Evolutionary conservation across 2,888 invertebrate species (phyloP), one percentile per base, ranked within the genome.

Genomic region (Sminthurides aquaticus): DNA sequence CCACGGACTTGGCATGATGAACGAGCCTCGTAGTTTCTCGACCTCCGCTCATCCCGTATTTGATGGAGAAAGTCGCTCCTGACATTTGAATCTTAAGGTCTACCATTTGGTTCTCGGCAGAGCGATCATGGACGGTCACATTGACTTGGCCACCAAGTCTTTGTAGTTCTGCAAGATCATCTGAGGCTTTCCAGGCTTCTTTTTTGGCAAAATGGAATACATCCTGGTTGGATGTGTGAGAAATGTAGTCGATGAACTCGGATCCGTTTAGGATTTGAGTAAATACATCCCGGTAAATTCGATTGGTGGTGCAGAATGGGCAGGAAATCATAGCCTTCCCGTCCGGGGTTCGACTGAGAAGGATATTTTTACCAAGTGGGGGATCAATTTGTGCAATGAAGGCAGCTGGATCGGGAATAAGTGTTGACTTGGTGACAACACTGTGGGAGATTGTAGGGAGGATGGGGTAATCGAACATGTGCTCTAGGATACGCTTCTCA

Each of bases 161-260:
- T 77, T 93, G 92, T 73, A 94, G 79, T 77, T 93, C 92, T 69
- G 89, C 90, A 73, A 89, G 87, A 77, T 94, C 93, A 76, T 92
- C 91, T 67, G 87, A 87, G 3, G 91, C 90, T 52, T 91, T 87
- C 91, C 91, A 91, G 1, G 88, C 86, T 72, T 91, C 90, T 77
- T 92, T 91, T 77, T 94, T 94, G 22, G 93, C 91, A 78, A 94
- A 94, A 80, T 90, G 92, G 81, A 94, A 93, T 15, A 91, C 89
- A 77, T 94, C 93, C 78, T 92, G 92, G 76, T 90, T 89, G 22
- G 89, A 89, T 73, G 88, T 90, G 79, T 92, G 91, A 29, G 91
- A 88, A 60, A 91, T 87, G 79, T 92, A 91, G 48, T 91, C 91
- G 75, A 94, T 81, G 75, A 93, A 83, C 78, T 88, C 88, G 0